These are phyloP conservation scores for Prunella strophiata DNA, from an alignment of 2,797 vertebrate species.

Conservation along the genomic window DNA sequence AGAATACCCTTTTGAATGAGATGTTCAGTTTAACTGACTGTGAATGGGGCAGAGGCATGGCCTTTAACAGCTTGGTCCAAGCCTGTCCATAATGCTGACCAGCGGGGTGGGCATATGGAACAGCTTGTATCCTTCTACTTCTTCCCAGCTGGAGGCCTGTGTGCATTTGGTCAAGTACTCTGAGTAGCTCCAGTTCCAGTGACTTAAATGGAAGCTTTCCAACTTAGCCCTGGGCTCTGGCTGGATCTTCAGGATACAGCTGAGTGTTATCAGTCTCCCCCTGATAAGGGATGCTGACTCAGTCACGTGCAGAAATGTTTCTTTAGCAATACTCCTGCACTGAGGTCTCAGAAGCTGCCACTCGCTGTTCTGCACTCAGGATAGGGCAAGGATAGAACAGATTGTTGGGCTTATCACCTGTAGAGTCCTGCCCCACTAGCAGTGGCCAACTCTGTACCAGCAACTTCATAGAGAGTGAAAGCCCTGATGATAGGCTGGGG, in stretches of 20 bases:
- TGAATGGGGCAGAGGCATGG: background rate
- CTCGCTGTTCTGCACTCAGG: background rate
- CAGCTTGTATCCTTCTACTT: background rate
- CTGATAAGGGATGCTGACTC: background rate
- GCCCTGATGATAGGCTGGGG: background rate
- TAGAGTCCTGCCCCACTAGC: background rate
- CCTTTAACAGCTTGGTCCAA: background rate
- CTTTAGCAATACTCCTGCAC: background rate
- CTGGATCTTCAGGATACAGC: background rate
- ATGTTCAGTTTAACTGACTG: background rate
- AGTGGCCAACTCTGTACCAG: background rate
- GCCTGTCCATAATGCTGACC: background rate
- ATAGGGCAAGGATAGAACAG: background rate
- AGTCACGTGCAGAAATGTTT: fast-evolving
- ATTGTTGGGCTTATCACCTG: background rate
- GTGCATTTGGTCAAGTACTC: background rate
- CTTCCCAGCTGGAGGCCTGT: background rate
- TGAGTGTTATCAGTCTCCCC: background rate
- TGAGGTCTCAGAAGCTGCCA: background rate
- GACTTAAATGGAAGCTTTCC: slow-evolving; percentile 21
- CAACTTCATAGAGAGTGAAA: background rate
- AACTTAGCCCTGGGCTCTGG: background rate
- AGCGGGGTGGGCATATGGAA: background rate
- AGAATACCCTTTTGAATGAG: background rate
- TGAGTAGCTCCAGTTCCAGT: background rate